Evolutionary conservation across 2,888 invertebrate genomes (phyloP).

Genomic region (Pyralis farinalis): DNA sequence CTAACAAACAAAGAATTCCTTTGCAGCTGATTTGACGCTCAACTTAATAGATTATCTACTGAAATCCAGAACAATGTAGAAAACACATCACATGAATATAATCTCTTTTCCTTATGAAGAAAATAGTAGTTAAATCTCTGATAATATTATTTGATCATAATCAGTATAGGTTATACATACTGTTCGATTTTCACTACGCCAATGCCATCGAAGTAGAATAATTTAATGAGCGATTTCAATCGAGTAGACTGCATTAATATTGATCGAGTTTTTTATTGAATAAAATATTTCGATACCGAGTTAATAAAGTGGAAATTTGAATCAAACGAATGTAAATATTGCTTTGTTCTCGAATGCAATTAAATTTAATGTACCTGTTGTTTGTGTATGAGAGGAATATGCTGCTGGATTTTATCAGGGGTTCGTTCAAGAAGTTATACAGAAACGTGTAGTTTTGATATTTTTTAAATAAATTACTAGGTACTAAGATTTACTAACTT

Average conservation of each 20-base stretch:
- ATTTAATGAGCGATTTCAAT: constrained; percentile 12
- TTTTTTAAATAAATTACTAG: no score
- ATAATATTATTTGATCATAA: no score
- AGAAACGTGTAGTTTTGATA: no score
- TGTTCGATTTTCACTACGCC: neutral
- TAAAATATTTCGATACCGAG: constrained; percentile 6
- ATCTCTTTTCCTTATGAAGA: no score
- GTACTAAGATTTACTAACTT: no score
- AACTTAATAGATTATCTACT: no score
- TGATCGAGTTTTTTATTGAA: constrained; percentile 10
- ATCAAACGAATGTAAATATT: constrained; percentile 7
- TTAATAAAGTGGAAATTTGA: constrained; percentile 10
- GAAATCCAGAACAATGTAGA: no score
- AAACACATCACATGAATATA: no score
- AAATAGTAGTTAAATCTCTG: no score
- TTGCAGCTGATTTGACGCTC: no score
- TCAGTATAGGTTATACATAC: neutral
- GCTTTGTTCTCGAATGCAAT: constrained; percentile 6
- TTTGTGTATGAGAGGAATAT: constrained; percentile 5
- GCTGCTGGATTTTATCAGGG: neutral
- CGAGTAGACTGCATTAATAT: constrained; percentile 8
- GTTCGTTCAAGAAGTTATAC: neutral
- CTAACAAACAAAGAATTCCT: no score
- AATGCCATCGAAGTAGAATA: constrained; percentile 8
- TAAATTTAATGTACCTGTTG: neutral